Evolutionary conservation across 2,888 invertebrate species (phyloP).

Genomic region (Macaria liturata): DNA sequence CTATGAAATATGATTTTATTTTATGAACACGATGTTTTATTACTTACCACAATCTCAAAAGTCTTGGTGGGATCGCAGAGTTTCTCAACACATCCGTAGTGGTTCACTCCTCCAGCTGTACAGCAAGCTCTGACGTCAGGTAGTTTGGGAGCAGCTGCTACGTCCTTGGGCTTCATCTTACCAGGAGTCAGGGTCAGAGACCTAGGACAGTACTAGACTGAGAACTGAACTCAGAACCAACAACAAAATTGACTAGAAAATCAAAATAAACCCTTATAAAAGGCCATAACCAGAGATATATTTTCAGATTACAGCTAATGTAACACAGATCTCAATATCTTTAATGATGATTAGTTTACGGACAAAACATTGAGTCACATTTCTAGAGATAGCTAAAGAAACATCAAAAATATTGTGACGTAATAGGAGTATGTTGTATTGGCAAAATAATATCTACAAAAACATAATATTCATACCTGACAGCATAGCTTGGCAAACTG

Average conservation of each 20-base stretch:
- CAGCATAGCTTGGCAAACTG: conserved; percentile 89
- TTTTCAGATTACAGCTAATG: too few relatives aligned
- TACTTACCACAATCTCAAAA: conserved; percentile 72
- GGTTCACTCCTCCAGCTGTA: conserved; percentile 87
- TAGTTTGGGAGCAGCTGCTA: conserved; percentile 85
- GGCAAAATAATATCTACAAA: too few relatives aligned
- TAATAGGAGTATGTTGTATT: too few relatives aligned
- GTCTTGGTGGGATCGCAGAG: conserved; percentile 90
- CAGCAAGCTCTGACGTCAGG: conserved; percentile 91
- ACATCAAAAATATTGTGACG: neutral
- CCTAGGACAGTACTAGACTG: conserved; percentile 39
- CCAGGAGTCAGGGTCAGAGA: conserved; percentile 88
- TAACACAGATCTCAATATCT: too few relatives aligned
- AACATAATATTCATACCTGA: conserved; percentile 71
- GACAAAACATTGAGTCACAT: too few relatives aligned
- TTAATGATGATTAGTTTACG: too few relatives aligned
- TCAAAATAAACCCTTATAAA: too few relatives aligned
- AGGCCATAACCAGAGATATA: too few relatives aligned
- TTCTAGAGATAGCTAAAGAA: neutral
- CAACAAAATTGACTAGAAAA: conserved; percentile 1
- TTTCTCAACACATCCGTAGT: conserved; percentile 89
- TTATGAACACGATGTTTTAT: too few relatives aligned
- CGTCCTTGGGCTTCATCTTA: conserved; percentile 81
- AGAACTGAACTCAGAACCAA: conserved; percentile 11
- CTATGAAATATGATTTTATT: too few relatives aligned